Percentiles rank a stretch among this genome's conserved stretches.
phyloP scores from a whole-genome alignment of 1,140 invertebrate genomes.

The Pantala flavescens region DNA sequence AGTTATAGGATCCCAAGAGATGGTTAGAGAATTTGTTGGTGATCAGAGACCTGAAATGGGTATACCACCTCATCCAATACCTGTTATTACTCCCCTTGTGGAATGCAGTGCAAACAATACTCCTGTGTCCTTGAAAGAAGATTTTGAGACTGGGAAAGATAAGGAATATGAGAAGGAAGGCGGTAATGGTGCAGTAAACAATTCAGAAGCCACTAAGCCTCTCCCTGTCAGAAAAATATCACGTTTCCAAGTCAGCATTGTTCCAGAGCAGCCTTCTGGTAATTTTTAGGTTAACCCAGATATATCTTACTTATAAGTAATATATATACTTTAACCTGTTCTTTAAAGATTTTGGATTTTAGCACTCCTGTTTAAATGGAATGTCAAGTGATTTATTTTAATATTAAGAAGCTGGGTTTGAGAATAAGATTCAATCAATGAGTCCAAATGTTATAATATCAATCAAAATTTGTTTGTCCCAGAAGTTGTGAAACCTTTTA shows the following conservation, averaged over 20 bases:
- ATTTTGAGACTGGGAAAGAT: conserved; percentile 6
- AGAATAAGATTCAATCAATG: too few relatives aligned
- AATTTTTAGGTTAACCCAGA: not conserved
- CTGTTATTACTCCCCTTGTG: not conserved
- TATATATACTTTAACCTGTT: too few relatives aligned
- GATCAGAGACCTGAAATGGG: not conserved
- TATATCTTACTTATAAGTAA: too few relatives aligned
- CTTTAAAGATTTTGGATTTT: too few relatives aligned
- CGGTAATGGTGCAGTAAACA: not conserved
- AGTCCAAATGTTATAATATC: too few relatives aligned
- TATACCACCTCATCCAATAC: not conserved
- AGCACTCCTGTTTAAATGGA: too few relatives aligned
- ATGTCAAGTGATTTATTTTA: too few relatives aligned
- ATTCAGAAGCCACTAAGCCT: not conserved
- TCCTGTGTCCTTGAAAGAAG: conserved; percentile 8
- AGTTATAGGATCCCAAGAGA: not conserved
- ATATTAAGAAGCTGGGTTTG: too few relatives aligned
- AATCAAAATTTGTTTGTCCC: too few relatives aligned
- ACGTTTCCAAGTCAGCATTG: conserved; percentile 29
- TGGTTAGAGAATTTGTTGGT: not conserved
- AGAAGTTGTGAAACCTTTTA: too few relatives aligned
- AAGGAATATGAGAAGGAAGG: not conserved
- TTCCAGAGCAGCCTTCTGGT: conserved; percentile 19
- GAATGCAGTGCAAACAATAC: conserved; percentile 14
- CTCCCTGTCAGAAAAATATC: conserved; percentile 24